A percentile compares a stretch with the other conserved stretches of the same genome.
Evolutionary conservation across 2,113 vertebrate genomes (phyloP).

Genomic region (Lepisosteus oculatus): DNA sequence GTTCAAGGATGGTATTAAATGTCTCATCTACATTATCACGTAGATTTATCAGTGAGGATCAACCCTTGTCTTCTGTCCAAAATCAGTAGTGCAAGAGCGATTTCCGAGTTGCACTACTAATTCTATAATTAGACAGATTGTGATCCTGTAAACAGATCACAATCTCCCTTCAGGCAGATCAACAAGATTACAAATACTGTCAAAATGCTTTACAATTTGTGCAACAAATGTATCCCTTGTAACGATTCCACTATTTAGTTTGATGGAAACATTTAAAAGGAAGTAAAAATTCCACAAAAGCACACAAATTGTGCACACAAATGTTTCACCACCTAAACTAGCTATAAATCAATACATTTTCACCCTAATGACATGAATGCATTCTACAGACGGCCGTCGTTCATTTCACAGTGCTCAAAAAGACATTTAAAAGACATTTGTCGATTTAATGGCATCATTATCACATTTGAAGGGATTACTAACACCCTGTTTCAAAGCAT

Average conservation of each 20-base stretch:
- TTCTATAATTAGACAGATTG: no score
- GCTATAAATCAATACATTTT: no score
- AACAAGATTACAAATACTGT: no score
- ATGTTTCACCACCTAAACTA: conserved; percentile 10
- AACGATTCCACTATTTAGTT: background rate
- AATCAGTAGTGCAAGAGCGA: no score
- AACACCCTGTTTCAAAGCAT: conserved; percentile 45
- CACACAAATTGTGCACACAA: background rate
- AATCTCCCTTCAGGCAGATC: no score
- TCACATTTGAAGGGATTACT: conserved; percentile 38
- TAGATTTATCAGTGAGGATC: background rate
- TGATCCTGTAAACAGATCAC: no score
- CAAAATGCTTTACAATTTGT: no score
- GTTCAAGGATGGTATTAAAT: no score
- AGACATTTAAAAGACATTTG: conserved; percentile 26
- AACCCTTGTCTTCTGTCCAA: no score
- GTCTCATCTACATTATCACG: background rate
- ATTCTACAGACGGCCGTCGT: conserved; percentile 34
- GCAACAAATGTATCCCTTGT: no score
- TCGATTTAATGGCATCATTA: conserved; percentile 50
- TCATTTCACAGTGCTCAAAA: conserved; percentile 37
- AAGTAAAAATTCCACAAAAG: background rate
- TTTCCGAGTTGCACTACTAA: no score
- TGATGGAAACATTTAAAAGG: background rate
- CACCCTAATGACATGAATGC: conserved; percentile 36